Evolutionary conservation across 2,797 vertebrate genomes (phyloP), one percentile per base, ranked within the genome.

Genomic region (Chelon labrosus): DNA sequence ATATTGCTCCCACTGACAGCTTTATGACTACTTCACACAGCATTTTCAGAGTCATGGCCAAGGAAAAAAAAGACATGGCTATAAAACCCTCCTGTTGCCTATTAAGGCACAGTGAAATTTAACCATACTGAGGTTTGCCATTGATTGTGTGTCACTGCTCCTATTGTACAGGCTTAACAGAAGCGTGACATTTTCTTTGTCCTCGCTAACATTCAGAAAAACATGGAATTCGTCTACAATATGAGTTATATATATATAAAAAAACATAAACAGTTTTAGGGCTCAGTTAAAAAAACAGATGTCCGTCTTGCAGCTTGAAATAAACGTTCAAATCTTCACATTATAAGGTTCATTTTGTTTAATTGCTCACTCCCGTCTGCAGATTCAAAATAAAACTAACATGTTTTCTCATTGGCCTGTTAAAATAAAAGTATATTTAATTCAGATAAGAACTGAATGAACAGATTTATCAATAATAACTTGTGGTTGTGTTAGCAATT

Each of bases 21-120:
- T 92, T 92, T 90, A 93, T 79, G 75, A 80, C 55, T 39, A 73
- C 79, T 91, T 91, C 82, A 91, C 81, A 81, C 76, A 90, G 82
- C 62, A 78, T 87, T 85, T 83, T 73, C 20, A 80, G 65, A 77
- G 64, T 73, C 73, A 71, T 61, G 44, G 80, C 88, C 75, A 85
- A 84, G 79, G 25, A 82, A 79, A 80, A 65, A 71, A 83, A 77
- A 79, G 59, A 79, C 76, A 85, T 83, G 75, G 85, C 79, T 76
- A 79, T 88, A 88, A 92, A 92, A 88, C 39, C 27, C 66, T 89
- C 75, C 79, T 88, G 85, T 83, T 87, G 82, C 70, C 66, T 77
- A 82, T 88, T 86, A 86, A 82, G 69, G 16, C 54, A 31, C 35
- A 72, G 77, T 86, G 80, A 85, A 84, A 80, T 75, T 27, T 59